phyloP scores from a whole-genome alignment of 2,113 vertebrate species.

The Apus apus region DNA sequence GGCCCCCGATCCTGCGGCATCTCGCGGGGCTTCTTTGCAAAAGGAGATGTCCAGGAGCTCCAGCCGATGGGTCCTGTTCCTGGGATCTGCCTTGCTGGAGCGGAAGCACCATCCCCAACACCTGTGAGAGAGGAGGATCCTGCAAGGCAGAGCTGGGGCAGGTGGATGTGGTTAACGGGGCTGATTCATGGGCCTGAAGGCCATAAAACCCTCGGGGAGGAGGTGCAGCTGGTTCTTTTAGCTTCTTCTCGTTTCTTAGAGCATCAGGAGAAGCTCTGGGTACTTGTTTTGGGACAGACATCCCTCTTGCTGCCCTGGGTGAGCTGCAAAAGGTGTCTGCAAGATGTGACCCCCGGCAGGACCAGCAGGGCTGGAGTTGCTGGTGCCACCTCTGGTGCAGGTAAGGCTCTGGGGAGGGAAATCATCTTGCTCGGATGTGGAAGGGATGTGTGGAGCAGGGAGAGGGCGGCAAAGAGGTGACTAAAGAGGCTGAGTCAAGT shows the following conservation, averaged over 20 bases:
- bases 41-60: too few relatives aligned
- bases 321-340: rapidly evolving
- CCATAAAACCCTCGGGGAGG: rapidly evolving
- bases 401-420: rapidly evolving
- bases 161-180: rapidly evolving
- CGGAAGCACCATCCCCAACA: rapidly evolving
- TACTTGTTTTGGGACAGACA: rapidly evolving
- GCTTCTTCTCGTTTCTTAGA: rapidly evolving
- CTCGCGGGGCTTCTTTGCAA: too few relatives aligned
- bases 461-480: rapidly evolving
- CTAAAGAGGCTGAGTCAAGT: rapidly evolving
- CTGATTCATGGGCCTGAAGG: not conserved
- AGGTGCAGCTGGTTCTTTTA: rapidly evolving
- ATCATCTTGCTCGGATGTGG: rapidly evolving
- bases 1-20: not conserved
- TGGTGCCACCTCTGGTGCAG: rapidly evolving
- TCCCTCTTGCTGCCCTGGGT: too few relatives aligned
- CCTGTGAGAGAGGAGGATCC: not conserved
- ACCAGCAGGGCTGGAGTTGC: rapidly evolving
- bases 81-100: not conserved
- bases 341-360: rapidly evolving
- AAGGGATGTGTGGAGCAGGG: rapidly evolving
- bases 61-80: too few relatives aligned
- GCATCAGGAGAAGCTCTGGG: rapidly evolving
- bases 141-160: not conserved